Evolutionary conservation across 2,113 vertebrate species (phyloP).

Genomic region (Corynorhinus townsendii): DNA sequence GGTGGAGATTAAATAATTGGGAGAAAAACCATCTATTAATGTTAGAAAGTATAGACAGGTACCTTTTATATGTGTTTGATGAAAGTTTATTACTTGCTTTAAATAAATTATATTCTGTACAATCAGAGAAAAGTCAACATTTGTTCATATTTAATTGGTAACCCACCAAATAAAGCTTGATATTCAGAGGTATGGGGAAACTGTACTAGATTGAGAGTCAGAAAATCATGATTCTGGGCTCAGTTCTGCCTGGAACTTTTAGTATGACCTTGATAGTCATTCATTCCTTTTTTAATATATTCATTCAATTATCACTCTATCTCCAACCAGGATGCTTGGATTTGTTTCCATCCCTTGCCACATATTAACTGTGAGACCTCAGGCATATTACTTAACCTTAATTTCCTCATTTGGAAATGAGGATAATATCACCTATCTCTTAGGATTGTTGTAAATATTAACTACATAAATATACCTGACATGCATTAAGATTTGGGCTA

Average conservation of each 20-base stretch:
- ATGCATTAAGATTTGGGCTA: not conserved
- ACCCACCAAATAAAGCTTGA: not conserved
- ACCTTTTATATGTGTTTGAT: not conserved
- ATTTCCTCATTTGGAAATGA: not conserved
- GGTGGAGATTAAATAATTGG: not conserved
- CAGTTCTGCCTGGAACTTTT: not conserved
- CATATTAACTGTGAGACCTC: not conserved
- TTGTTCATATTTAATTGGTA: constrained; percentile 14
- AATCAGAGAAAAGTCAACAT: not conserved
- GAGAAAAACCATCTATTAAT: not conserved
- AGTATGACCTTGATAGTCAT: not conserved
- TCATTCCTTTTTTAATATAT: not conserved
- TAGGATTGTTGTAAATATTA: not conserved
- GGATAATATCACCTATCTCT: not conserved
- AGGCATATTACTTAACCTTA: not conserved
- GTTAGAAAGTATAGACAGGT: not conserved
- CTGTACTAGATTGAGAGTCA: not conserved
- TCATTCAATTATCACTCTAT: not conserved
- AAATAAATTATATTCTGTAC: not conserved
- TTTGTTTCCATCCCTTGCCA: not conserved
- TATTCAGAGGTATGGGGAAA: not conserved
- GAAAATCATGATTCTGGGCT: not conserved
- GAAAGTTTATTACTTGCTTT: not conserved
- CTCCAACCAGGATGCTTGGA: not conserved
- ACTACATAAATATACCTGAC: not conserved